Evolutionary conservation across 2,888 invertebrate genomes (phyloP).

Genomic region (Dolichopus griseipennis): DNA sequence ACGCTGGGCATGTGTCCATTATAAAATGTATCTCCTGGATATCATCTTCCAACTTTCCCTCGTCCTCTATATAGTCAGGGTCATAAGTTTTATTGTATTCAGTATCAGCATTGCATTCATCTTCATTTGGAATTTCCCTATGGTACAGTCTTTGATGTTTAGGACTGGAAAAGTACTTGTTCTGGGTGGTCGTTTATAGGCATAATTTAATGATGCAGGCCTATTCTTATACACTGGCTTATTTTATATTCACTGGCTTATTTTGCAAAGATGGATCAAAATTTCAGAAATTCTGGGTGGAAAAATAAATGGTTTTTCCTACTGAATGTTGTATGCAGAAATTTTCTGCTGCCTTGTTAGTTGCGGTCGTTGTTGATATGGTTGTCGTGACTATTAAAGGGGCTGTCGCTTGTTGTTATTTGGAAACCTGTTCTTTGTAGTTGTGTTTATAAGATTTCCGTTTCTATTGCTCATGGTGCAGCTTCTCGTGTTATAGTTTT

Average conservation of each 20-base stretch:
- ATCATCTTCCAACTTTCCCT: background rate
- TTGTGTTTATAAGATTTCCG: conserved; percentile 12
- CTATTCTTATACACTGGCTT: conserved; percentile 14
- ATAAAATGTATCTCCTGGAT: background rate
- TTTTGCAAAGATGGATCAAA: conserved; percentile 8
- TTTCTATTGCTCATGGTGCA: background rate
- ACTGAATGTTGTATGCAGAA: conserved; percentile 13
- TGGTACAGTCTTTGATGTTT: too few species aligned
- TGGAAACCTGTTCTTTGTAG: background rate
- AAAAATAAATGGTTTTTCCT: background rate
- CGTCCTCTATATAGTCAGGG: too few species aligned
- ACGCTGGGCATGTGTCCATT: conserved; percentile 10
- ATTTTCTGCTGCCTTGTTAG: background rate
- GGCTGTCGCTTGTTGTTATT: background rate
- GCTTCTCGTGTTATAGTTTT: conserved; percentile 8
- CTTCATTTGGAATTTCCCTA: too few species aligned
- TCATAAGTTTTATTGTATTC: too few species aligned
- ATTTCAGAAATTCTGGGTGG: conserved; percentile 3
- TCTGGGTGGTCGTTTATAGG: too few species aligned
- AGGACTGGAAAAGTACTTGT: too few species aligned
- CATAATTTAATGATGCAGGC: too few species aligned
- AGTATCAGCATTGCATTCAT: too few species aligned
- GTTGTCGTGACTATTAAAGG: background rate
- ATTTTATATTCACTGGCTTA: background rate
- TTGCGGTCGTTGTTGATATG: background rate